A percentile compares a stretch with the other conserved stretches of the same genome.
Evolutionary conservation across 2,113 vertebrate genomes (phyloP).

Genomic region (Rhinoderma darwinii): DNA sequence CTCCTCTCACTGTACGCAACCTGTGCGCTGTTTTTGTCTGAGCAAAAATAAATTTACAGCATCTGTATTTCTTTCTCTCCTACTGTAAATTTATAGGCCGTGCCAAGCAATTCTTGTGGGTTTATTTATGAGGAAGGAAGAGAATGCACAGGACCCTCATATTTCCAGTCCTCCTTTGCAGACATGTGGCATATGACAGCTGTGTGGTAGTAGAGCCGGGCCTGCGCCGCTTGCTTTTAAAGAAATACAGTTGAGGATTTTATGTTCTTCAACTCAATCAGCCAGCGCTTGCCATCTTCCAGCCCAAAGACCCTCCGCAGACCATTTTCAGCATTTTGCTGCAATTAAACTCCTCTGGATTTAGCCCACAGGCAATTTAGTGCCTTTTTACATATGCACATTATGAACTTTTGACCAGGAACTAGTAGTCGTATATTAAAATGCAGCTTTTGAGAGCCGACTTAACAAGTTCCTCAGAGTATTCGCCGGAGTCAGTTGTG

Average conservation of each 20-base stretch:
- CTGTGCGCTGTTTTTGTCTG: neutral
- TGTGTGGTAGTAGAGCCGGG: slow-evolving; percentile 68
- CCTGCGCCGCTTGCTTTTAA: slow-evolving; percentile 74
- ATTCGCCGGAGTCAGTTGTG: slow-evolving; percentile 82
- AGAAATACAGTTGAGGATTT: slow-evolving; percentile 82
- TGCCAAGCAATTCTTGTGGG: slow-evolving; percentile 69
- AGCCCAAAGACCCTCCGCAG: slow-evolving; percentile 79
- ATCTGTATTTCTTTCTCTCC: slow-evolving; percentile 61
- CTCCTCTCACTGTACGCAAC: neutral
- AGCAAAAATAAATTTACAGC: slow-evolving; percentile 60
- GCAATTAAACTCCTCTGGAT: slow-evolving; percentile 97
- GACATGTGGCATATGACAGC: slow-evolving; percentile 66
- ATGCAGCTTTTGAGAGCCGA: slow-evolving; percentile 80
- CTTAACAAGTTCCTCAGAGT: slow-evolving; percentile 98
- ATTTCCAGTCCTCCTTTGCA: slow-evolving; percentile 67
- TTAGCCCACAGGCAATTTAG: slow-evolving; percentile 92
- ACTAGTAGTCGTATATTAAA: slow-evolving; percentile 89
- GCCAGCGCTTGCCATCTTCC: slow-evolving; percentile 76
- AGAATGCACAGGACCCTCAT: slow-evolving; percentile 18
- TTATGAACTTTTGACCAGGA: slow-evolving; percentile 96
- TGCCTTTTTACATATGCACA: slow-evolving; percentile 99
- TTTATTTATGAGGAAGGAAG: slow-evolving; percentile 72
- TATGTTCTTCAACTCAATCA: slow-evolving; percentile 80
- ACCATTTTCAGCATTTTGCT: slow-evolving; percentile 94
- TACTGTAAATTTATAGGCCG: slow-evolving; percentile 68